Evolutionary conservation across 2,888 invertebrate genomes (phyloP).

Genomic region (Lissocephala sabroskyi): DNA sequence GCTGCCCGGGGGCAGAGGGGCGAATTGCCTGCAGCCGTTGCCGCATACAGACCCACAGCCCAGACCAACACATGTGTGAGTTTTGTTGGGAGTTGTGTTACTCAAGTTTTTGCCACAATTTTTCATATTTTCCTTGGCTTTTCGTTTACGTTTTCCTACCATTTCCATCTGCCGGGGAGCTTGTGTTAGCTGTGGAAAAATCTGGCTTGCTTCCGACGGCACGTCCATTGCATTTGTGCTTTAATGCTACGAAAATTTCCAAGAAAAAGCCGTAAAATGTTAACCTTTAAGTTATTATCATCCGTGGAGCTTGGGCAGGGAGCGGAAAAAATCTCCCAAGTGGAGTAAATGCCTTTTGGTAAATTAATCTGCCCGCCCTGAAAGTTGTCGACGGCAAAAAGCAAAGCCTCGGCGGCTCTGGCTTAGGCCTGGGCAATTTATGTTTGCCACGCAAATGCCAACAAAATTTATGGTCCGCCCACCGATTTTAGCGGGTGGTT

Average conservation of each 20-base stretch:
- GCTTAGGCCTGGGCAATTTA: conserved; percentile 26
- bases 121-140: conserved; percentile 31
- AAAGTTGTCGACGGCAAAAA: background rate
- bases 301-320: no score
- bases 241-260: background rate
- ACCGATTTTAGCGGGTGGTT: background rate
- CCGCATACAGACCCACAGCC: background rate
- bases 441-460: conserved; percentile 32
- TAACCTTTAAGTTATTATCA: background rate
- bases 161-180: background rate
- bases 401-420: background rate
- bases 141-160: background rate
- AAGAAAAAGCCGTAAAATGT: background rate
- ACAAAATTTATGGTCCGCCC: conserved; percentile 32
- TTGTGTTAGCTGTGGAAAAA: no score
- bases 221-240: background rate
- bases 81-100: no score
- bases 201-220: no score
- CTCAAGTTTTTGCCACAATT: conserved; percentile 26
- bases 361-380: no score
- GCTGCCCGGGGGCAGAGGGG: conserved; percentile 5
- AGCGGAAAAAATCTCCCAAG: background rate
- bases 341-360: background rate
- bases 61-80: conserved; percentile 35
- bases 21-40: conserved; percentile 3